These are phyloP conservation scores for Nettapus auritus DNA, from an alignment of 2,113 vertebrate genomes.

Conservation along the genomic window DNA sequence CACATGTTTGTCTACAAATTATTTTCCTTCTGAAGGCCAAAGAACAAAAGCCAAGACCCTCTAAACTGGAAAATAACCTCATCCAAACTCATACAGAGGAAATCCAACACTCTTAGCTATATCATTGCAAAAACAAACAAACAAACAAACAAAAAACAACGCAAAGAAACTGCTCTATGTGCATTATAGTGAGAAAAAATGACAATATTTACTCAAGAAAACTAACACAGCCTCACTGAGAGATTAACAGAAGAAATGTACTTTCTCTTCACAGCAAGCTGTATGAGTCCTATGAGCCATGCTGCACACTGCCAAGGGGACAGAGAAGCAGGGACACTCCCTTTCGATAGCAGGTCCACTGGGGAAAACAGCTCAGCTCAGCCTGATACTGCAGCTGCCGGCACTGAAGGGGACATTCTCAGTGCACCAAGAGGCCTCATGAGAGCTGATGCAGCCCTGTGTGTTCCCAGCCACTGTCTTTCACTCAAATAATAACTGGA, in stretches of 20 bases:
- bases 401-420: not conserved
- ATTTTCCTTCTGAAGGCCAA: conserved; percentile 65
- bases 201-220: not conserved
- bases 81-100: conserved; percentile 47
- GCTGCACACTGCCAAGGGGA: not conserved
- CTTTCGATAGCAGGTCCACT: not conserved
- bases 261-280: not conserved
- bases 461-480: not conserved
- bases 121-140: not conserved
- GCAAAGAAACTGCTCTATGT: not conserved
- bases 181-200: not conserved
- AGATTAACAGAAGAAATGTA: not conserved
- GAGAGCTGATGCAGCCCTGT: not conserved
- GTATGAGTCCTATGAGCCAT: accelerated
- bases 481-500: not conserved
- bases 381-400: not conserved
- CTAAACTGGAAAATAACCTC: conserved; percentile 51
- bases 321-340: not conserved
- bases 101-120: conserved; percentile 3
- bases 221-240: not conserved
- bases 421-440: accelerated
- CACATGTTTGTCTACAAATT: conserved; percentile 66
- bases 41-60: conserved; percentile 27
- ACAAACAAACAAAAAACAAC: not conserved
- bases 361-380: not conserved